Evolutionary conservation across 2,797 vertebrate species (phyloP).

Genomic region (Triplophysa yarkandensis): DNA sequence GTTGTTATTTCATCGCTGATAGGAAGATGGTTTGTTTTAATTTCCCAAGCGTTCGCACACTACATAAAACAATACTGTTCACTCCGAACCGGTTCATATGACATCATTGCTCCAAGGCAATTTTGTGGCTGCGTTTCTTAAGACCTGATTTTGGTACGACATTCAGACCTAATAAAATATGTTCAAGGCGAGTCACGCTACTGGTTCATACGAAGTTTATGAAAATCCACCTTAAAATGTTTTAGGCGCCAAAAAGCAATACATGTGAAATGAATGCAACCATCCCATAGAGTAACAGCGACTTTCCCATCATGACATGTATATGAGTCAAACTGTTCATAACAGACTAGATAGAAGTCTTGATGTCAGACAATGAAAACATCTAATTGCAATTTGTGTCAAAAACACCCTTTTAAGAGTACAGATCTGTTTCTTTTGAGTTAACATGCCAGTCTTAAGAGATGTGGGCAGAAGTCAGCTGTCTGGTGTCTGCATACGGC

Average conservation of each 20-base stretch:
- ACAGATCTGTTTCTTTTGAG: constrained; percentile 37
- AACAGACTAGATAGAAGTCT: neutral
- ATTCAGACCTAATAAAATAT: constrained; percentile 35
- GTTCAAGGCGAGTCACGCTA: neutral
- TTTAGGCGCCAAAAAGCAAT: neutral
- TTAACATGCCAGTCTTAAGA: constrained; percentile 46
- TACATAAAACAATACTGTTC: constrained; percentile 46
- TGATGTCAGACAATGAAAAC: neutral
- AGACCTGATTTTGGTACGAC: constrained; percentile 48
- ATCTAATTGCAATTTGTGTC: constrained; percentile 4
- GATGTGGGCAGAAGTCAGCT: constrained; percentile 28
- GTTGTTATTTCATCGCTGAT: constrained; percentile 10
- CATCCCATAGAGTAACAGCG: too few species aligned
- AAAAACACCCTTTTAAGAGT: neutral
- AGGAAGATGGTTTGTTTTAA: constrained; percentile 15
- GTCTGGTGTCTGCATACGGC: constrained; percentile 15
- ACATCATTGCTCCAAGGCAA: constrained; percentile 53
- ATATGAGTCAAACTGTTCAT: neutral
- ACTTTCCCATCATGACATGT: neutral
- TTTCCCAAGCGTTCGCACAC: constrained; percentile 16
- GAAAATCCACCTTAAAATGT: neutral
- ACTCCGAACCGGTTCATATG: constrained; percentile 52
- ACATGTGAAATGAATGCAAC: neutral
- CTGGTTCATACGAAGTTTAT: neutral
- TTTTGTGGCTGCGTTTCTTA: constrained; percentile 17